Base-by-base conservation (phyloP, 2,113 vertebrate species). In the Oncorhynchus clarkii region DNA sequence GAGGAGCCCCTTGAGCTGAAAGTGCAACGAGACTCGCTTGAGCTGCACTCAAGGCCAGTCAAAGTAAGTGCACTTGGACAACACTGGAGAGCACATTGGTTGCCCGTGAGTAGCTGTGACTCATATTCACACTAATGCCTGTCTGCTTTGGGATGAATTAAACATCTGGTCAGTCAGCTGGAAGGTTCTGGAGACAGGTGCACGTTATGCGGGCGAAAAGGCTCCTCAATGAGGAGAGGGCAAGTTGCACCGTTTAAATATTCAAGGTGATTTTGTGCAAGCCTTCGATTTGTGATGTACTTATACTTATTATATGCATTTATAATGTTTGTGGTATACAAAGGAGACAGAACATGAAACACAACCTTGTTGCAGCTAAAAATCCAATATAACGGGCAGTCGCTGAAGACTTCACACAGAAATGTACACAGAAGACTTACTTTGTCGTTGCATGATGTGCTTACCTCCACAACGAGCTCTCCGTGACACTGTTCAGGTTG, bases 391-490 rank as follows among this genome's bases (percentile, higher is more conserved):
- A 18, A 16, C 1, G 11, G 9, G 39, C 39, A 45, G 39, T 45
- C 2, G 11, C 39, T 18, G 51, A 54, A 54, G 51, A 54, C 16
- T 45, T 45, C 5, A 54, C 3, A 54, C 16, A 54, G 51, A 60
- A 22, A 20, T 60, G n/a, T 7, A 8, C 5, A 60, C 59, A 60
- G 18, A 20, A 60, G 59, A 60, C 59, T 57, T 57, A 5, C 12
- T 18, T 18, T 20, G 3, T 5, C 20, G 6, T 20, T 20, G 1
- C 22, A 22, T 48, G 62, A 59, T n/a, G 45, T 16, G 20, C 92
- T 92, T 94, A 99, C 97, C 97, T 98, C 97, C 98, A 99, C 86
- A 99, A 93, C 24, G 98, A 99, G 92, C 97, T 99, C 90, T 99
- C 97, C 0, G 98, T 99, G 90, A 99, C 97, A 81, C 98, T 98